Evolutionary conservation across 2,113 vertebrate genomes (phyloP).

Genomic region (Caracal caracal): DNA sequence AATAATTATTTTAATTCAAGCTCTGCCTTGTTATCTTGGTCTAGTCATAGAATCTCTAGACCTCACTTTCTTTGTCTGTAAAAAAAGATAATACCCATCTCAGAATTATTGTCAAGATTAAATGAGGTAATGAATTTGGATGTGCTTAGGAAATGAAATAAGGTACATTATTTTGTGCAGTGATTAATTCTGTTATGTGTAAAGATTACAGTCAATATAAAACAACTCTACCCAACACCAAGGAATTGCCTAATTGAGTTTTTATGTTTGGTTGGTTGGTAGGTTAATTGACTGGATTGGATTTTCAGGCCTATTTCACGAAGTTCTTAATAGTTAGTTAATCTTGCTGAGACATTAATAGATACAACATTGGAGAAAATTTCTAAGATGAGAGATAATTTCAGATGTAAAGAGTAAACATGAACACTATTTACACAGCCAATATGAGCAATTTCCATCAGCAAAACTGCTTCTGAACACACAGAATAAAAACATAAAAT

Average conservation of each 20-base stretch:
- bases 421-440: slow-evolving; percentile 16
- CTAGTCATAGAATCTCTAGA: slow-evolving; percentile 19
- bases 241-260: slow-evolving; percentile 57
- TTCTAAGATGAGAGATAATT: slow-evolving; percentile 49
- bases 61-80: slow-evolving; percentile 19
- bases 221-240: slow-evolving; percentile 40
- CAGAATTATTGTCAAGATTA: slow-evolving; percentile 45
- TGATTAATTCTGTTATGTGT: slow-evolving; percentile 44
- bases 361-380: slow-evolving; percentile 12
- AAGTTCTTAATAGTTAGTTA: slow-evolving; percentile 46
- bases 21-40: slow-evolving; percentile 2
- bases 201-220: slow-evolving; percentile 64
- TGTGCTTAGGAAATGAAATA: slow-evolving; percentile 50
- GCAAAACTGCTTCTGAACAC: slow-evolving; percentile 7
- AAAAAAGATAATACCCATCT: slow-evolving; percentile 18
- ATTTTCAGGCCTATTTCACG: slow-evolving; percentile 45
- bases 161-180: neutral
- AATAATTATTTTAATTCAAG: slow-evolving; percentile 14
- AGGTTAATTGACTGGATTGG: slow-evolving; percentile 22
- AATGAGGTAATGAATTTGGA: slow-evolving; percentile 43
- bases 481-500: slow-evolving; percentile 35
- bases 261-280: slow-evolving; percentile 57
- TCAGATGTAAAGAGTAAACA: slow-evolving; percentile 49
- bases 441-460: slow-evolving; percentile 23
- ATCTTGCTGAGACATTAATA: slow-evolving; percentile 57